phyloP scores from a whole-genome alignment of 2,888 invertebrate species.

The Chrysopilus asiliformis region DNA sequence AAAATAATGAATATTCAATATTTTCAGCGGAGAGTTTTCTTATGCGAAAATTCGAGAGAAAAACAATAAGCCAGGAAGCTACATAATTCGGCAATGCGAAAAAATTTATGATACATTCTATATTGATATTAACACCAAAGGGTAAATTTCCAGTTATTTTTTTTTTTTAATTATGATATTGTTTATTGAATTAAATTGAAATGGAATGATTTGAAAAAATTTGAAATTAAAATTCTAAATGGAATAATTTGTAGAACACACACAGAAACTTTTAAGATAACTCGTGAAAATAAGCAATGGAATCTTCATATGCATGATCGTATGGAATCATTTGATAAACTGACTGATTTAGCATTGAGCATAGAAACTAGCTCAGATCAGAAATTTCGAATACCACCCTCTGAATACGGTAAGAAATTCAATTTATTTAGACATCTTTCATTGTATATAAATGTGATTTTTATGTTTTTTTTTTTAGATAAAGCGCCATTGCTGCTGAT shows the following conservation, averaged over 20 bases:
- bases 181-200: too few relatives aligned
- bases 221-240: too few relatives aligned
- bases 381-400: slow-evolving; percentile 55
- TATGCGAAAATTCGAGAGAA: slow-evolving; percentile 73
- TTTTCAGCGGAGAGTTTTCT: slow-evolving; percentile 64
- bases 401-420: slow-evolving; percentile 59
- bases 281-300: slow-evolving; percentile 25
- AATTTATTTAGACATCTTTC: too few relatives aligned
- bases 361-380: slow-evolving; percentile 25
- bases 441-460: too few relatives aligned
- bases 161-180: too few relatives aligned
- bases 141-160: too few relatives aligned
- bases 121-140: slow-evolving; percentile 66
- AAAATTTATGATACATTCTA: slow-evolving; percentile 65
- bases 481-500: slow-evolving; percentile 30
- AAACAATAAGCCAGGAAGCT: slow-evolving; percentile 60
- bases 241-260: slow-evolving; percentile 42
- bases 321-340: slow-evolving; percentile 22
- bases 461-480: slow-evolving; percentile 16
- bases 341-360: slow-evolving; percentile 27
- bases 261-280: slow-evolving; percentile 54
- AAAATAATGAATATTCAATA: too few relatives aligned
- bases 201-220: slow-evolving; percentile 1
- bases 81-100: slow-evolving; percentile 70
- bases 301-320: slow-evolving; percentile 23